phyloP scores from a whole-genome alignment of 2,113 vertebrate genomes.

The Ptyas mucosa region DNA sequence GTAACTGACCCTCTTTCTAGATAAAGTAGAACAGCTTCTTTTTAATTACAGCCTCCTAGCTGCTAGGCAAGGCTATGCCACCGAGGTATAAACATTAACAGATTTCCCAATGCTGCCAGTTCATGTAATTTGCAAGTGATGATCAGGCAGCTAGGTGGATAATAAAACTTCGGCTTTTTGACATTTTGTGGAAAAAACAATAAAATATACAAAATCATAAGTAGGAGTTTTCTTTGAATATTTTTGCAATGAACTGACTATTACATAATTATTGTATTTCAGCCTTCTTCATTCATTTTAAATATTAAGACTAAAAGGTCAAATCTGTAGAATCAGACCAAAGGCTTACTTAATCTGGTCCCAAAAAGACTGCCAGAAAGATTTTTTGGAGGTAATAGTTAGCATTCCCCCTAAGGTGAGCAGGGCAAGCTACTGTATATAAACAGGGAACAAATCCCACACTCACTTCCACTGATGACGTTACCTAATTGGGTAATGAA shows the following conservation, averaged over 20 bases:
- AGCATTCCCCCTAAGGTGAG: background rate
- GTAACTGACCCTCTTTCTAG: background rate
- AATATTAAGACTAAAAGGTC: background rate
- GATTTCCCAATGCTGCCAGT: background rate
- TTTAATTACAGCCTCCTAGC: background rate
- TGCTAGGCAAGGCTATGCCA: background rate
- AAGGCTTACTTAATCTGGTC: background rate
- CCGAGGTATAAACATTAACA: background rate
- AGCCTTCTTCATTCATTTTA: background rate
- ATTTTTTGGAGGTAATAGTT: background rate
- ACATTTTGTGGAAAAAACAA: background rate
- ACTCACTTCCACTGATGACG: background rate
- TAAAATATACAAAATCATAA: background rate
- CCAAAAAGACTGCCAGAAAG: background rate
- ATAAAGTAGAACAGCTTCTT: slow-evolving; percentile 4
- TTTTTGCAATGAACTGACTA: background rate
- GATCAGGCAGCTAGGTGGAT: background rate
- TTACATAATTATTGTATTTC: background rate
- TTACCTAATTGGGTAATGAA: background rate
- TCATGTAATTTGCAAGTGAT: background rate
- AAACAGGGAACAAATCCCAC: background rate
- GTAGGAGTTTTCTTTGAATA: background rate
- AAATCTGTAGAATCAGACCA: background rate
- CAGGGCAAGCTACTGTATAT: background rate
- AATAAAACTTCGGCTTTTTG: background rate